Evolutionary conservation across 2,797 vertebrate species (phyloP).

Genomic region (Crocodylus rhombifer): DNA sequence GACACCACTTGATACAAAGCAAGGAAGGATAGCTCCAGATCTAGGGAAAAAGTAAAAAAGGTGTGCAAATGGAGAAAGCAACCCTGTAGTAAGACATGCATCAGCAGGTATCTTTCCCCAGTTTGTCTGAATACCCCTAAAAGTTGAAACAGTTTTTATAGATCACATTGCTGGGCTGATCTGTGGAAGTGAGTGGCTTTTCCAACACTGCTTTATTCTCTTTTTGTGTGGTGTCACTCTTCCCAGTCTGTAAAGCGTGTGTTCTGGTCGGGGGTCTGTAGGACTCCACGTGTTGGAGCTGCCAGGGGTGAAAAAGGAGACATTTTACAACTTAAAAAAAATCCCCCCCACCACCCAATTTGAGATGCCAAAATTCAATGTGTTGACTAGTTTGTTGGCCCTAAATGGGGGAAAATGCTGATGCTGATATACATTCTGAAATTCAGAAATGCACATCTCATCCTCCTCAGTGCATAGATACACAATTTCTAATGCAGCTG

Average conservation of each 20-base stretch:
- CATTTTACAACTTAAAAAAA: neutral
- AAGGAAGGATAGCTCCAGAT: neutral
- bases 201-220: neutral
- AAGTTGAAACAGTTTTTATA: neutral
- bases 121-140: neutral
- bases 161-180: neutral
- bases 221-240: neutral
- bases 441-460: too few relatives aligned
- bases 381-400: neutral
- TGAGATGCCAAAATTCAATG: neutral
- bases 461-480: too few relatives aligned
- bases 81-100: neutral
- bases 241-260: neutral
- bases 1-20: neutral
- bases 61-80: neutral
- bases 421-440: too few relatives aligned
- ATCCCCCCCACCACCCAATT: neutral
- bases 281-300: neutral
- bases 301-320: neutral
- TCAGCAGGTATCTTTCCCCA: neutral
- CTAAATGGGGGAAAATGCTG: neutral
- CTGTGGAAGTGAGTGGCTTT: neutral
- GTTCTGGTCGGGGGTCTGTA: neutral
- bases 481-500: too few relatives aligned
- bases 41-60: neutral